Conservation (phyloP, 2,797 vertebrate genomes). For the Mormyrops attenuatus region DNA sequence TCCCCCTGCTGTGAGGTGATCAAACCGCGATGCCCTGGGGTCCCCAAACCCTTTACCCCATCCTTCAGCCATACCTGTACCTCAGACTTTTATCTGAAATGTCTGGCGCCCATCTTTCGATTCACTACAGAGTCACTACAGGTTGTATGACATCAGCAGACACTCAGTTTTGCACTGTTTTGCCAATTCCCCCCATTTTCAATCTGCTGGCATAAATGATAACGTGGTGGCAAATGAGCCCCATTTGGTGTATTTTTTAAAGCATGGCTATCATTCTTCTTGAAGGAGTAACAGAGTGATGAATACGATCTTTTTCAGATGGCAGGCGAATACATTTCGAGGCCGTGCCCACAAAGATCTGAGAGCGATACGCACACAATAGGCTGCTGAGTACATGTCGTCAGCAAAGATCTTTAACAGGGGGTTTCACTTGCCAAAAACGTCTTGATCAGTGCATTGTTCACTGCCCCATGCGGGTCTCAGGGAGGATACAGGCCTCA, state of each 20-base stretch:
- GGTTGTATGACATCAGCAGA: not conserved
- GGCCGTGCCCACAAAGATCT: not conserved
- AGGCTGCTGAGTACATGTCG: not conserved
- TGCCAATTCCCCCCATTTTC: not conserved
- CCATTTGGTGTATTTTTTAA: not conserved
- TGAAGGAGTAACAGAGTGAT: not conserved
- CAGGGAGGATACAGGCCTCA: not conserved
- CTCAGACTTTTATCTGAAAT: not conserved
- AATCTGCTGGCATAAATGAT: not conserved
- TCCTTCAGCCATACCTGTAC: not conserved
- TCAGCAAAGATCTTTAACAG: constrained; percentile 9
- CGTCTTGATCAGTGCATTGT: not conserved
- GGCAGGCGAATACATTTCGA: not conserved
- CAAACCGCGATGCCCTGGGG: not conserved
- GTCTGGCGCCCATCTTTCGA: not conserved
- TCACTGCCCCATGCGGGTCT: not conserved
- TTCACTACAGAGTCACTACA: not conserved
- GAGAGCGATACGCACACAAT: not conserved
- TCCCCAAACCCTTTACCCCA: not conserved
- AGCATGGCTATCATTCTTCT: not conserved
- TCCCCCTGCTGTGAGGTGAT: not conserved
- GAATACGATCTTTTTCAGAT: not conserved
- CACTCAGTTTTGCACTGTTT: not conserved
- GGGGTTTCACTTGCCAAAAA: not conserved
- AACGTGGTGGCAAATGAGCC: too few relatives aligned